Conservation (phyloP, 2,888 invertebrate genomes). For the Opisthograptis luteolata region DNA sequence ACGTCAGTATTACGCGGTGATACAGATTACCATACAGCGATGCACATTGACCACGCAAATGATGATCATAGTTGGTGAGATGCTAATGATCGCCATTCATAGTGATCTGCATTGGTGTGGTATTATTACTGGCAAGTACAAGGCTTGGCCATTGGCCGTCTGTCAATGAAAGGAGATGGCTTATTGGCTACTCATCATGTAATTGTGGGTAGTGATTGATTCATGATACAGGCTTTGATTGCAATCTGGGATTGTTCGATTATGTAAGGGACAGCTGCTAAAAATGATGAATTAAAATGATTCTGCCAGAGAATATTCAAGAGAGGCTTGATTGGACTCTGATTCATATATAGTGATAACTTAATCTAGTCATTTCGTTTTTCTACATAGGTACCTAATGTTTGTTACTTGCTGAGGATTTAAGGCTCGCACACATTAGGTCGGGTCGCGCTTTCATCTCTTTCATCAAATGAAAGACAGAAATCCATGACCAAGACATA, state of each 20-base stretch:
- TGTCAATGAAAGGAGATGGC: slow-evolving; percentile 27
- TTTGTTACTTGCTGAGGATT: too few species aligned
- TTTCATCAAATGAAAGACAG: too few species aligned
- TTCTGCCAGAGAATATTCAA: too few species aligned
- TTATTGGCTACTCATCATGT: slow-evolving; percentile 18
- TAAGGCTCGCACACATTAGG: too few species aligned
- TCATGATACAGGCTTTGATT: slow-evolving; percentile 8
- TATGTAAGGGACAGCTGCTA: background rate
- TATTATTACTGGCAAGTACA: slow-evolving; percentile 59
- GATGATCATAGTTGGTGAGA: slow-evolving; percentile 57
- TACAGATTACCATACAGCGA: slow-evolving; percentile 28
- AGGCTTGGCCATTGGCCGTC: slow-evolving; percentile 35
- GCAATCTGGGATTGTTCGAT: background rate
- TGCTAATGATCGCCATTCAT: slow-evolving; percentile 78
- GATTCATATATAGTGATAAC: too few species aligned
- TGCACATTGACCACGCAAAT: slow-evolving; percentile 50
- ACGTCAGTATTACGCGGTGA: slow-evolving; percentile 14
- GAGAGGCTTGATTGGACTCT: too few species aligned
- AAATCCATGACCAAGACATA: too few species aligned
- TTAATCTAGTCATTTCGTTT: too few species aligned
- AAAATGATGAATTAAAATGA: too few species aligned
- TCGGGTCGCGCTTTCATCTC: too few species aligned
- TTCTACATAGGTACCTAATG: too few species aligned
- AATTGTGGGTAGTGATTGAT: slow-evolving; percentile 16
- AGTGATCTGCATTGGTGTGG: slow-evolving; percentile 72